Evolutionary conservation across 1,140 invertebrate species (phyloP), one percentile per base, ranked within the genome.

Genomic region (Geopemphigus sp.): DNA sequence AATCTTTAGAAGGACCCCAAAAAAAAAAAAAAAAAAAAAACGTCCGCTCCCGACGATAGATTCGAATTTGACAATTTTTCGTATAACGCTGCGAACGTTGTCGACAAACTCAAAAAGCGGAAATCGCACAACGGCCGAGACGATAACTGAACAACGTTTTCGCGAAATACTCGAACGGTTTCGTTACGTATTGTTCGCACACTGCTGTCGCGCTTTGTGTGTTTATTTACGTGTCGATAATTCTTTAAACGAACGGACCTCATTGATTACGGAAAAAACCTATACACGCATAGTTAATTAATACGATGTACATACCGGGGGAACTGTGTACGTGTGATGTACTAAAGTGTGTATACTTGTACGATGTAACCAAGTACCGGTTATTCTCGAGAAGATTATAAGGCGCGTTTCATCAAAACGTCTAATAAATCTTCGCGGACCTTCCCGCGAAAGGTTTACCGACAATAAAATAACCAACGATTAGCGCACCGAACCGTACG

Each of bases 171-270:
- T 26, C n/a, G 12, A 10, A 63, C 22, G 24, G 22, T 78, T 50
- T 78, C 59, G 61, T 78, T 72, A 54, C 29, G 17, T 53, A 54
- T 17, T 57, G 24, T 63, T 78, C 47, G 73, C 59, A 78, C 59
- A 59, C 12, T 57, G 8, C 6, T 24, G 22, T 47, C 45, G 64
- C 17, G 1, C 0, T 50, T n/a, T 26, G n/a, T 17, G 45, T 19
- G 1, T 5, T 32, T 76, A 1, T n/a, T n/a, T n/a, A 76, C 17
- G 56, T 59, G 57, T 12, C 24, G 45, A 50, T 68, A 1, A 50
- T 50, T 22, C 24, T 1, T 68, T 26, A 26, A 68, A 26, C 50
- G 24, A 39, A 39, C 32, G 32, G 3, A 39, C 8, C 32, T 4
- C 32, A 39, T 39, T 39, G n/a, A n/a, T n/a, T 39, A 39, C 8